A percentile compares a stretch with the other conserved stretches of the same genome.
These are phyloP conservation scores for Mirounga angustirostris DNA, from an alignment of 2,113 vertebrate genomes.

Conservation along the genomic window DNA sequence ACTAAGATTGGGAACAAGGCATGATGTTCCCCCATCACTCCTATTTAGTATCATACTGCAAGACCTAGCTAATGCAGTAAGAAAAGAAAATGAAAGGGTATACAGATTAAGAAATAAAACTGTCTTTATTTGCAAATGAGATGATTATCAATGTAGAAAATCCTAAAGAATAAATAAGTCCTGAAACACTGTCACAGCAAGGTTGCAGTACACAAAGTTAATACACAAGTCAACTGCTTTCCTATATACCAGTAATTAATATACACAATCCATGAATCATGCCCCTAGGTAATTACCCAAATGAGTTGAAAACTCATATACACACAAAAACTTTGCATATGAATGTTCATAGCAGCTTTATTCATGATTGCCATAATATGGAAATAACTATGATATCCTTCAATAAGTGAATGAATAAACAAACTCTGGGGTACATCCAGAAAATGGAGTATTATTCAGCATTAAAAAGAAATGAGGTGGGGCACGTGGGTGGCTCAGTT, in stretches of 20 bases:
- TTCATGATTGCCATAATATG: not conserved
- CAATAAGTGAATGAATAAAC: not conserved
- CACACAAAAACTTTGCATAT: not conserved
- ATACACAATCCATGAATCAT: not conserved
- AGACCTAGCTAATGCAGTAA: not conserved
- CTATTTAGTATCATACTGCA: not conserved
- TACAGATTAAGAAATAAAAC: not conserved
- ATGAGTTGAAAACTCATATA: not conserved
- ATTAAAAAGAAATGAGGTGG: not conserved
- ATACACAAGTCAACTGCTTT: not conserved
- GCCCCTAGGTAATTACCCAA: not conserved
- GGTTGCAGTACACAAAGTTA: not conserved
- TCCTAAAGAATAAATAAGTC: not conserved
- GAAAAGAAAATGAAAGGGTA: not conserved
- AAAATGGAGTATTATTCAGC: not conserved
- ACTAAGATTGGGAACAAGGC: not conserved
- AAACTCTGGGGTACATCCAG: not conserved
- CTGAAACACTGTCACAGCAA: slow-evolving; percentile 9
- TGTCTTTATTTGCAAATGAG: not conserved
- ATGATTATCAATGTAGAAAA: not conserved
- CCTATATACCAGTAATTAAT: not conserved
- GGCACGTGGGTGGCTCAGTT: no score
- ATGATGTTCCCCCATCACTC: not conserved
- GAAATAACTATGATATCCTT: not conserved
- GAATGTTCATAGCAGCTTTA: not conserved